Evolutionary conservation across 2,797 vertebrate species (phyloP).

Genomic region (Trichosurus vulpecula): DNA sequence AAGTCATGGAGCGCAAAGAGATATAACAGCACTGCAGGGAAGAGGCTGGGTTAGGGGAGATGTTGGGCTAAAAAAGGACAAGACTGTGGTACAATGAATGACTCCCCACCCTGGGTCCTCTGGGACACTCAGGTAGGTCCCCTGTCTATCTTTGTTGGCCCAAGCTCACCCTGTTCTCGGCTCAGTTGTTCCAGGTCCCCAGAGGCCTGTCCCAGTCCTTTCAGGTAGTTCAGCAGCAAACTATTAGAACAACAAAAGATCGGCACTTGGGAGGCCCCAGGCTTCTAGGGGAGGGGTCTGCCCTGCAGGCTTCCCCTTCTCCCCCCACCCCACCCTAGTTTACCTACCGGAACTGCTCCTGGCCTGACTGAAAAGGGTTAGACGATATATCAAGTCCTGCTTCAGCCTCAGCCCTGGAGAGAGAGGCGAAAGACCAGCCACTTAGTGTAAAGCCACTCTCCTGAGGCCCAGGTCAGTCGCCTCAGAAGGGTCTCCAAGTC

Average conservation of each 20-base stretch:
- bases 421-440: neutral
- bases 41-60: constrained; percentile 30
- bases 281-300: rapidly evolving
- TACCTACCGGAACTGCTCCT: constrained; percentile 76
- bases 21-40: constrained; percentile 88
- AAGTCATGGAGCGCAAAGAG: constrained; percentile 91
- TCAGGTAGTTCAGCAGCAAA: constrained; percentile 85
- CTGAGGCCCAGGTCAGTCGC: neutral
- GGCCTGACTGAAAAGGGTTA: constrained; percentile 72
- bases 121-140: neutral
- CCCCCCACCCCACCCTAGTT: neutral
- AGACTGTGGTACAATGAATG: rapidly evolving
- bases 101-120: neutral
- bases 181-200: constrained; percentile 83
- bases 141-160: rapidly evolving
- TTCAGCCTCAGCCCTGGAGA: constrained; percentile 45
- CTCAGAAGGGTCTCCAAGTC: neutral
- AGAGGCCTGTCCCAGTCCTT: constrained; percentile 80
- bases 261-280: neutral
- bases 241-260: constrained; percentile 76
- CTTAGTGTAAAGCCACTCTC: neutral
- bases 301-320: neutral
- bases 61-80: neutral
- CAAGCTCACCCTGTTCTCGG: constrained; percentile 86
- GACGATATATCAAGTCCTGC: neutral